Percentiles rank a stretch among this genome's conserved stretches.
phyloP scores from a whole-genome alignment of 2,888 invertebrate species.

The Orthosia gothica region DNA sequence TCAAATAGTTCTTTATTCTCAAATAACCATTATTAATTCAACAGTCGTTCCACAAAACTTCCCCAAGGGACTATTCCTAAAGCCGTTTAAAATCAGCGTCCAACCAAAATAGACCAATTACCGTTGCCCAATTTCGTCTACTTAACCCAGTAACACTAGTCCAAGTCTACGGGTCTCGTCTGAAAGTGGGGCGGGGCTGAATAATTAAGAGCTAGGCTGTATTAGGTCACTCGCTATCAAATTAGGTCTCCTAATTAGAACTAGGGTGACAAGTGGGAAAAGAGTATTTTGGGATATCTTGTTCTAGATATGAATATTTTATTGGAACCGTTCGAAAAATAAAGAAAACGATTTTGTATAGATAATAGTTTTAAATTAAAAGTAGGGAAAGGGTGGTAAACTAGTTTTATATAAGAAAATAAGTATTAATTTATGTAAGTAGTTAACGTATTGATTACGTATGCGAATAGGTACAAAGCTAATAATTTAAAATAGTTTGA shows the following conservation, averaged over 20 bases:
- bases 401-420: background rate
- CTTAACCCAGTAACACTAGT: conserved; percentile 33
- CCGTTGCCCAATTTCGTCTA: conserved; percentile 21
- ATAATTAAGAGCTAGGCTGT: conserved; percentile 38
- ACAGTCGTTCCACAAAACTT: background rate
- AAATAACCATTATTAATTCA: conserved; percentile 11
- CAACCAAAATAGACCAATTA: conserved; percentile 28
- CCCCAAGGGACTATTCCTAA: background rate
- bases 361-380: background rate
- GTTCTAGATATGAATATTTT: conserved; percentile 1
- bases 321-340: background rate
- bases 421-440: background rate
- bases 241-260: conserved; percentile 30
- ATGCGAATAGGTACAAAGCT: background rate
- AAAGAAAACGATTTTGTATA: background rate
- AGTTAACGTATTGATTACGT: background rate
- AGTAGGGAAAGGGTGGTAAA: background rate
- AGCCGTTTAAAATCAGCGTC: conserved; percentile 16
- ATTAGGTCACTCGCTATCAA: conserved; percentile 30
- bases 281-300: conserved; percentile 8
- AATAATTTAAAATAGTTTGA: background rate
- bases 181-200: conserved; percentile 41
- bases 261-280: conserved; percentile 5
- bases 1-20: conserved; percentile 4
- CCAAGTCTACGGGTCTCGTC: conserved; percentile 27